Conservation (phyloP, 64 coral and sea anemone species). For the Cladopsammia gracilis region DNA sequence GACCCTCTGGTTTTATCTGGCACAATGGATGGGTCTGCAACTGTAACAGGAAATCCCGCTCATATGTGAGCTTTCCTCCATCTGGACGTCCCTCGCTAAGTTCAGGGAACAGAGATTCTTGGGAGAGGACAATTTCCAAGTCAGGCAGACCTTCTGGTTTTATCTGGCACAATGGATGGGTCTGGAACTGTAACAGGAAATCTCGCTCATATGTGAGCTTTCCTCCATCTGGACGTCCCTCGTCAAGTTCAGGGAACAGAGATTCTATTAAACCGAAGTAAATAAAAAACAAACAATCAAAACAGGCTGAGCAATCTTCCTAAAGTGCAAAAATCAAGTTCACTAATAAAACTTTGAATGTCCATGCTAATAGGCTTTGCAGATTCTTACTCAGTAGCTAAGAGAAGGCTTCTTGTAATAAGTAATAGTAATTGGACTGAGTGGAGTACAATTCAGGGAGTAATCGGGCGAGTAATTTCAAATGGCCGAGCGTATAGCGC, state of each 20-base stretch:
- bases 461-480: no score
- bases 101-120: constrained; percentile 45
- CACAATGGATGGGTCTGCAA: constrained; percentile 77
- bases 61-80: constrained; percentile 70
- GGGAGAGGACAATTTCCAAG: constrained; percentile 91
- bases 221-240: constrained; percentile 11
- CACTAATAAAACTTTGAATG: no score
- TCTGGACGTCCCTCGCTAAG: background rate
- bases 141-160: constrained; percentile 93
- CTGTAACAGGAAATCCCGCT: constrained; percentile 84
- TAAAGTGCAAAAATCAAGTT: no score
- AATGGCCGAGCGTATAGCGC: no score
- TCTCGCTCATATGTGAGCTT: constrained; percentile 81
- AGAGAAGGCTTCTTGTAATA: no score
- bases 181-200: constrained; percentile 87
- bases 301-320: background rate
- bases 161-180: constrained; percentile 66
- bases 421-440: no score
- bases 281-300: background rate
- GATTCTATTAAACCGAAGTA: background rate
- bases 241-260: constrained; percentile 25
- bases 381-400: no score
- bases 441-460: no score
- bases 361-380: no score
- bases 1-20: constrained; percentile 85